These are phyloP conservation scores for Mustelus asterias DNA, from an alignment of 2,113 vertebrate genomes.

Conservation along the genomic window DNA sequence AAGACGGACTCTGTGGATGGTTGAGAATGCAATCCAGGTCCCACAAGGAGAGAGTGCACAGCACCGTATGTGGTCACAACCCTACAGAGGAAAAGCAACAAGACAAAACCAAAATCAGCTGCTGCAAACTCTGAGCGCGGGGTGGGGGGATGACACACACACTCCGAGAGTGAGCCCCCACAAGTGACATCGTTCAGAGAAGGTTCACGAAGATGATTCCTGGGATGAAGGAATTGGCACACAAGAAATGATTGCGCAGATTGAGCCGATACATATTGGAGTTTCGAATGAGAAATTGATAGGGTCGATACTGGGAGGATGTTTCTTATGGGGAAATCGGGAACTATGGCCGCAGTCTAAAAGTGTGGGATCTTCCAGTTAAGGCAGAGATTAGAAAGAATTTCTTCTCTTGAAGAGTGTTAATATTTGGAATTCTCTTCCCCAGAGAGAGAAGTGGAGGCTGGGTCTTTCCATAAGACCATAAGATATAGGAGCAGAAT, in stretches of 20 bases:
- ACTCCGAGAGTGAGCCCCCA: no score
- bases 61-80: constrained; percentile 78
- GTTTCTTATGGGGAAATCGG: neutral
- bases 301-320: neutral
- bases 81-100: constrained; percentile 55
- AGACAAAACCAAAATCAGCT: neutral
- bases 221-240: no score
- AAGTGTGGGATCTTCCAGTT: neutral
- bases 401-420: neutral
- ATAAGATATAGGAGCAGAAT: no score
- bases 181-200: no score
- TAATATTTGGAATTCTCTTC: no score
- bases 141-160: no score
- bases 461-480: no score
- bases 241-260: no score
- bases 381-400: neutral
- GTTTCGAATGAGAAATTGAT: neutral
- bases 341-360: neutral
- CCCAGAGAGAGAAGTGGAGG: no score
- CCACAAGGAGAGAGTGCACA: constrained; percentile 81
- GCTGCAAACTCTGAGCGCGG: no score
- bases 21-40: constrained; percentile 77
- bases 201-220: no score
- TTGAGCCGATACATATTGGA: neutral
- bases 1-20: constrained; percentile 66